Evolutionary conservation across 2,797 vertebrate species (phyloP).

Genomic region (Enteromius argenteus): DNA sequence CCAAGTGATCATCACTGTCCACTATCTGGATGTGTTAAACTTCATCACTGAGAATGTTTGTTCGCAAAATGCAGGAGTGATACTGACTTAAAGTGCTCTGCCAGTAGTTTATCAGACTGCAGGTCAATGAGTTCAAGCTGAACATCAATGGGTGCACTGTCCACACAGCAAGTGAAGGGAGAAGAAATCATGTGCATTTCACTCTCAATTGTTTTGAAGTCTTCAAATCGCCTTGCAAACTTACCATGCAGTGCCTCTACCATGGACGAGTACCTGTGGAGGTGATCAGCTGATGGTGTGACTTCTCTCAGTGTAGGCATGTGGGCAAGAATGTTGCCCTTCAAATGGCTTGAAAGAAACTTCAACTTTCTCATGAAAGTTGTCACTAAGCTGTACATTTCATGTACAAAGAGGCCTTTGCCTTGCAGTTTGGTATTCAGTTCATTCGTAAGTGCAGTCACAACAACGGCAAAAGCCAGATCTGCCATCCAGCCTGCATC

Average conservation of each 20-base stretch:
- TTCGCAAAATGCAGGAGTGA: slow-evolving; percentile 54
- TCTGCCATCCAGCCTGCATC: slow-evolving; percentile 53
- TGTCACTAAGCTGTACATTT: slow-evolving; percentile 43
- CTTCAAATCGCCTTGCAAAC: slow-evolving; percentile 39
- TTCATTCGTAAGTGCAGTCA: slow-evolving; percentile 45
- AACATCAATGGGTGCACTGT: slow-evolving; percentile 53
- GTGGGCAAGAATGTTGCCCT: slow-evolving; percentile 50
- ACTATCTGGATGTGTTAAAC: slow-evolving; percentile 59
- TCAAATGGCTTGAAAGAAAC: neutral
- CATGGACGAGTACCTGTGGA: slow-evolving; percentile 31
- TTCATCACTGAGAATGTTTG: slow-evolving; percentile 61
- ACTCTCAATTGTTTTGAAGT: slow-evolving; percentile 49
- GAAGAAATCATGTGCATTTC: slow-evolving; percentile 59
- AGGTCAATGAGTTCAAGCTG: slow-evolving; percentile 59
- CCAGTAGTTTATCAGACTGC: slow-evolving; percentile 61
- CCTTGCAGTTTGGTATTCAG: slow-evolving; percentile 27
- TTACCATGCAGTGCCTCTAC: neutral
- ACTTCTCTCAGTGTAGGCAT: slow-evolving; percentile 54
- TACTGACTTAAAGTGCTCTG: slow-evolving; percentile 51
- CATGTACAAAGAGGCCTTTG: slow-evolving; percentile 49
- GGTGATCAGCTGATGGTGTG: slow-evolving; percentile 56
- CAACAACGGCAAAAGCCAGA: slow-evolving; percentile 49
- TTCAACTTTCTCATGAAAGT: slow-evolving; percentile 45
- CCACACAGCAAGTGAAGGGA: slow-evolving; percentile 55
- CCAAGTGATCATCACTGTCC: slow-evolving; percentile 10